A percentile compares a stretch with the other conserved stretches of the same genome.
phyloP scores from a whole-genome alignment of 2,113 vertebrate genomes.

The Microcebus ravelobensis region DNA sequence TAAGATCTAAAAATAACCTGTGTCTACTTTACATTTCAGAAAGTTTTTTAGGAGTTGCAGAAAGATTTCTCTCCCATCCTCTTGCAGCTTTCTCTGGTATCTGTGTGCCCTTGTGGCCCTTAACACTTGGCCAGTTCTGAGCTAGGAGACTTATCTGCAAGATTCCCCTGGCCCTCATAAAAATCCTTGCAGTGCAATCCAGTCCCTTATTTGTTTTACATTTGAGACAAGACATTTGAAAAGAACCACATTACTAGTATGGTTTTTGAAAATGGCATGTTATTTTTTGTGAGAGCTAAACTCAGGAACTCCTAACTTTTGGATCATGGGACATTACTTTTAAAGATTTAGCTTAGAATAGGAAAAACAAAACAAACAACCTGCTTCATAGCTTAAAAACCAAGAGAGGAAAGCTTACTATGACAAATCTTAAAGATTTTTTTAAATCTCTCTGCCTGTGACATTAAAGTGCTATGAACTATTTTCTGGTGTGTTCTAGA shows the following conservation, averaged over 20 bases:
- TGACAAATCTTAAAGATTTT: neutral
- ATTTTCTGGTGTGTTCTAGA: neutral
- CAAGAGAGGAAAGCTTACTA: neutral
- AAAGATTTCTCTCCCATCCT: neutral
- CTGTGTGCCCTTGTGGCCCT: neutral
- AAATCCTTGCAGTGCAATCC: conserved; percentile 42
- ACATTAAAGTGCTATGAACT: neutral
- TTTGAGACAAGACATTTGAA: conserved; percentile 38
- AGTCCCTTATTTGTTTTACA: neutral
- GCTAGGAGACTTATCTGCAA: neutral
- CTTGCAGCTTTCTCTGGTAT: accelerated
- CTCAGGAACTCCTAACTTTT: conserved; percentile 50
- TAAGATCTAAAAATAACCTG: neutral
- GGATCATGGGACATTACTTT: conserved; percentile 58
- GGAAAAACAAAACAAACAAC: neutral
- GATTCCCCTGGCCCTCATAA: neutral
- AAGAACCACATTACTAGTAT: neutral
- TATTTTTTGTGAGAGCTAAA: conserved; percentile 1
- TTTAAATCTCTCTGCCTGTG: neutral
- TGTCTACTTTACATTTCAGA: neutral
- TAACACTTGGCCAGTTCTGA: neutral
- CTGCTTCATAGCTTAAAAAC: neutral
- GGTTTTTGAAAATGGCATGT: conserved; percentile 26
- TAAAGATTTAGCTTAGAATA: conserved; percentile 50
- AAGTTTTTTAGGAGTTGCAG: conserved; percentile 73